A percentile compares a stretch with the other conserved stretches of the same genome.
These are phyloP conservation scores for Lysiphlebus fabarum DNA, from an alignment of 1,140 invertebrate species.

Conservation along the genomic window DNA sequence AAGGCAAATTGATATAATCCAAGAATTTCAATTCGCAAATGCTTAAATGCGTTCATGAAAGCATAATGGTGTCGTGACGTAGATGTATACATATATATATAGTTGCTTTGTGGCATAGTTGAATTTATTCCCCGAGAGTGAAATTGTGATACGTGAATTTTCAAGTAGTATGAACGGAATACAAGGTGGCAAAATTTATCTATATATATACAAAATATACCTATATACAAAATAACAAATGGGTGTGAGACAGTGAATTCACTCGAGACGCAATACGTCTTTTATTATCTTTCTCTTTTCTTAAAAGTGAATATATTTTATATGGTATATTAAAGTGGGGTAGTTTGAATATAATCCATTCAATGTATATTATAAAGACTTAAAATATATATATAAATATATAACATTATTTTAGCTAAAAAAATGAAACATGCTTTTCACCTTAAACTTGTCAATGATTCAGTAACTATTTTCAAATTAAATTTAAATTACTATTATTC, in stretches of 20 bases:
- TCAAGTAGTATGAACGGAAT: no score
- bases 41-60: slow-evolving; percentile 27
- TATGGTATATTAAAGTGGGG: no score
- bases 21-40: slow-evolving; percentile 17
- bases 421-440: slow-evolving; percentile 41
- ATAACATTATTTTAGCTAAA: neutral
- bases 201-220: no score
- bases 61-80: slow-evolving; percentile 27
- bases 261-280: no score
- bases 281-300: no score
- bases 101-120: slow-evolving; percentile 5
- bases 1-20: slow-evolving; percentile 26
- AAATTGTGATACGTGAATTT: slow-evolving; percentile 17
- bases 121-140: slow-evolving; percentile 17
- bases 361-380: no score
- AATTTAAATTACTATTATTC: no score
- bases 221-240: no score
- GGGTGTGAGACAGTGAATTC: no score
- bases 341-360: no score
- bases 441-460: slow-evolving; percentile 46
- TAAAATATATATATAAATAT: no score
- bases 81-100: neutral
- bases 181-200: slow-evolving; percentile 3
- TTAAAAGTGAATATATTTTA: no score
- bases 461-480: slow-evolving; percentile 21